Evolutionary conservation across 1,140 invertebrate species (phyloP).

Genomic region (Lanistes nyassanus): DNA sequence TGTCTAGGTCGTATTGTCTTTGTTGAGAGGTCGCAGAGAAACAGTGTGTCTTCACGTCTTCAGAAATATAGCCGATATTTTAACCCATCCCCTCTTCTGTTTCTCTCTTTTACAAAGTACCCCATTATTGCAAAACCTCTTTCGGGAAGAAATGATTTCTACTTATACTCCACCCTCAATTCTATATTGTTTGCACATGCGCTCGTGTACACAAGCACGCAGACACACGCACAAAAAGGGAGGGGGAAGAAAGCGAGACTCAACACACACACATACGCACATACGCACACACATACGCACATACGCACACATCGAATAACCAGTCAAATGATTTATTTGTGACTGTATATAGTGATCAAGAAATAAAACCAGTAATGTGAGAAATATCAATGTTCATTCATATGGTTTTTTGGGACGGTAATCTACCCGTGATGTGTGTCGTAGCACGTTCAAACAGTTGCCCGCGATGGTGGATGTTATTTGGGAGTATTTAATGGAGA

Average conservation of each 20-base stretch:
- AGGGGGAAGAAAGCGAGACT: too few species aligned
- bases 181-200: neutral
- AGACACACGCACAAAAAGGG: slow-evolving; percentile 7
- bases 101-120: neutral
- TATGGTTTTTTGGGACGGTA: too few species aligned
- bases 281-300: neutral
- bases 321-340: neutral
- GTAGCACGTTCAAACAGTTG: too few species aligned
- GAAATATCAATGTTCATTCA: neutral
- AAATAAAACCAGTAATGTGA: neutral
- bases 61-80: neutral
- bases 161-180: neutral
- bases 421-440: too few species aligned
- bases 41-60: neutral
- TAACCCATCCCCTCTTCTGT: neutral
- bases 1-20: too few species aligned
- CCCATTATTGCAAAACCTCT: neutral
- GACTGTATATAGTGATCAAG: neutral
- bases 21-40: too few species aligned
- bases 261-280: slow-evolving; percentile 1
- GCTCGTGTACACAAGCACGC: neutral
- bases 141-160: neutral
- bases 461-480: too few species aligned
- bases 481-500: too few species aligned
- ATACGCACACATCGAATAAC: neutral